A percentile compares a stretch with the other conserved stretches of the same genome.
Conservation (phyloP, 2,113 vertebrate species). For the Vidua chalybeata region DNA sequence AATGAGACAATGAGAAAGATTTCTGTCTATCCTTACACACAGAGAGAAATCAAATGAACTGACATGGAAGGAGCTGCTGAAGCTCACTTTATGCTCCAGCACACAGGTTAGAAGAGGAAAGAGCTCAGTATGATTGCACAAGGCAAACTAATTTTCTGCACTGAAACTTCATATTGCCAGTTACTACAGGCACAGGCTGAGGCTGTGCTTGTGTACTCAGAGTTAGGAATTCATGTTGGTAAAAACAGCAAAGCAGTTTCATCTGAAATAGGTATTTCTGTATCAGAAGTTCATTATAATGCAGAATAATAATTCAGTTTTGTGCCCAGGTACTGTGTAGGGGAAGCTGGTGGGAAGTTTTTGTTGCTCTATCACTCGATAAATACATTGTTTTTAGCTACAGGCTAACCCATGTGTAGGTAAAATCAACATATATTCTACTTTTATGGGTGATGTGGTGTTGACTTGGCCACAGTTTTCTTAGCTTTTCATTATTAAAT, state of each 20-base stretch:
- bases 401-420: accelerated
- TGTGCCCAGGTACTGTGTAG: not conserved
- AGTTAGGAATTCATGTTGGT: not conserved
- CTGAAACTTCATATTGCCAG: not conserved
- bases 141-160: not conserved
- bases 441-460: not conserved
- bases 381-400: not conserved
- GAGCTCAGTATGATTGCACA: not conserved
- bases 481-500: not conserved
- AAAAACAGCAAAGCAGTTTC: not conserved
- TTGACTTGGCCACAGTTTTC: not conserved
- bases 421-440: not conserved
- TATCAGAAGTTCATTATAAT: not conserved
- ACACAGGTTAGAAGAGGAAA: not conserved
- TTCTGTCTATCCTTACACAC: not conserved
- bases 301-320: not conserved
- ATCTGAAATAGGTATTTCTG: not conserved
- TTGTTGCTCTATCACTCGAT: not conserved
- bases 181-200: not conserved
- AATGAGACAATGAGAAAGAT: not conserved
- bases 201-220: not conserved
- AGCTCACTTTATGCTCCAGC: not conserved
- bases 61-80: not conserved
- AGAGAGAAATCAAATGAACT: not conserved
- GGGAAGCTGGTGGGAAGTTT: not conserved